Conservation (phyloP, 92 coral and sea anemone genomes). For the Metridium senile region DNA sequence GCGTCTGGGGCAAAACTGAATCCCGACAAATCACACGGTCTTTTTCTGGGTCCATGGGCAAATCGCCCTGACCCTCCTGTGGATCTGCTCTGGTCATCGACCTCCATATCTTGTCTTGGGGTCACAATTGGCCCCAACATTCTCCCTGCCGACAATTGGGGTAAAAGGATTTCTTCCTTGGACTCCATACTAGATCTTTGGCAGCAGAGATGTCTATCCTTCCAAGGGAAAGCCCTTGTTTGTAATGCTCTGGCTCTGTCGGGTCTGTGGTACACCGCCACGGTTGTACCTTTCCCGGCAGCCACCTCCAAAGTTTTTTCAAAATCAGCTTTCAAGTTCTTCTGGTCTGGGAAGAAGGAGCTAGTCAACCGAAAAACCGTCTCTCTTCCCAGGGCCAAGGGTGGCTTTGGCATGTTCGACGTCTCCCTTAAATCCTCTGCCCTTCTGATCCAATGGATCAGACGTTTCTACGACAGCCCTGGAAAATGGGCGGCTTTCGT, state of each 20-base stretch:
- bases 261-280: conserved; percentile 40
- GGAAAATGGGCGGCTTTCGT: background rate
- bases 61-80: conserved; percentile 40
- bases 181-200: conserved; percentile 15
- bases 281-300: conserved; percentile 6
- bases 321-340: background rate
- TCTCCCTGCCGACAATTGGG: conserved; percentile 32
- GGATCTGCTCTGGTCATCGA: conserved; percentile 34
- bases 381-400: background rate
- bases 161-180: conserved; percentile 13
- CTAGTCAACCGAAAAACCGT: background rate
- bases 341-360: conserved; percentile 21
- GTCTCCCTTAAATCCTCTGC: background rate
- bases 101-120: conserved; percentile 26
- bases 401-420: conserved; percentile 11
- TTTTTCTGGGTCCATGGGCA: conserved; percentile 53
- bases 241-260: conserved; percentile 32
- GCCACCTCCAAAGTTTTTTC: background rate
- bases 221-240: conserved; percentile 27
- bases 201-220: conserved; percentile 20
- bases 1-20: conserved; percentile 61
- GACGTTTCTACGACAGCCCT: conserved; percentile 2
- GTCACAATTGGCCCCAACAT: conserved; percentile 14
- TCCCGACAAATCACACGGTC: conserved; percentile 41
- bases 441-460: conserved; percentile 9